These are phyloP conservation scores for Polyommatus iphigenia DNA, from an alignment of 2,888 invertebrate genomes.

Conservation along the genomic window DNA sequence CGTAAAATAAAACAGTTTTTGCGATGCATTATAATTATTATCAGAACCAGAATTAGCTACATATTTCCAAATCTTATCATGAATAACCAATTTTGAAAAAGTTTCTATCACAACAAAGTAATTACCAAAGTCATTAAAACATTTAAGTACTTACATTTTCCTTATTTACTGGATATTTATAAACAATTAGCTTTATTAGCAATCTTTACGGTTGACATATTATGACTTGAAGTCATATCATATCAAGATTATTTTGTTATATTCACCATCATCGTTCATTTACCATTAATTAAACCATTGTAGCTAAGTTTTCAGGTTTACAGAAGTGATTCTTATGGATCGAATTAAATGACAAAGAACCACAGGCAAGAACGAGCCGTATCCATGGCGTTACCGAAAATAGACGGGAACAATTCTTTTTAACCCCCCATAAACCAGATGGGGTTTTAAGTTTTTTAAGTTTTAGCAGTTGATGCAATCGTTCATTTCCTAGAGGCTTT, in stretches of 20 bases:
- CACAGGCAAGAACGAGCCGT: too few species aligned
- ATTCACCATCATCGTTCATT: background rate
- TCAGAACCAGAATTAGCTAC: background rate
- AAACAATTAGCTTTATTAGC: background rate
- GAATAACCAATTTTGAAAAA: background rate
- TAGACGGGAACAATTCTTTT: too few species aligned
- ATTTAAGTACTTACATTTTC: background rate
- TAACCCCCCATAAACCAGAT: too few species aligned
- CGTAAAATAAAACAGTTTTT: background rate
- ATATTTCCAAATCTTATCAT: background rate
- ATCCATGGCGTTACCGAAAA: too few species aligned
- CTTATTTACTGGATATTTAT: background rate
- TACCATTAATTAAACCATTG: background rate
- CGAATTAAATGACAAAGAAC: too few species aligned
- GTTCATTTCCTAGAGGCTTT: too few species aligned
- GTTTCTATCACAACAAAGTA: background rate
- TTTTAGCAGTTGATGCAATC: too few species aligned
- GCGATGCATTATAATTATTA: background rate
- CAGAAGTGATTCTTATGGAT: background rate
- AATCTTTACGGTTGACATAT: background rate
- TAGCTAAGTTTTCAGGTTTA: background rate
- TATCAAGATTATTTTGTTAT: background rate
- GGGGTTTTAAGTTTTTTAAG: too few species aligned
- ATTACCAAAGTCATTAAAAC: background rate
- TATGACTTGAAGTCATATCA: background rate